Evolutionary conservation across 1,140 invertebrate genomes (phyloP).

Genomic region (Asobara japonica): DNA sequence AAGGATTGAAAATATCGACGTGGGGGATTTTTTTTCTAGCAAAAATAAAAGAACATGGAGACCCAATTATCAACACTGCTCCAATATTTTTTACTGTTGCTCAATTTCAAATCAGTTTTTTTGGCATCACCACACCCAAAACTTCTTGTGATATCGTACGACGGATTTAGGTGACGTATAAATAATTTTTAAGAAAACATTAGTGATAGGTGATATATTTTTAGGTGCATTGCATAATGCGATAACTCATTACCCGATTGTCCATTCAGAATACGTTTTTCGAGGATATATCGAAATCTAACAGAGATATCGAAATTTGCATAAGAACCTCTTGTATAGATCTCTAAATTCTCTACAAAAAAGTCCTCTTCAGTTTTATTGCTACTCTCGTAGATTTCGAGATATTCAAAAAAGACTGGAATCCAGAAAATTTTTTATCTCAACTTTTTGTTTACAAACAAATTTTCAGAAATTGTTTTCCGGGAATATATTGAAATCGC

Average conservation of each 20-base stretch:
- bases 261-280: background rate
- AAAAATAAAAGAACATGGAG: background rate
- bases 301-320: background rate
- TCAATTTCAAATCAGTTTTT: background rate
- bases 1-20: background rate
- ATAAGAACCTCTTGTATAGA: no score
- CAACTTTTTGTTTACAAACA: no score
- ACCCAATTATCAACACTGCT: background rate
- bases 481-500: no score
- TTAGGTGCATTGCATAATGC: background rate
- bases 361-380: no score
- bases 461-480: no score
- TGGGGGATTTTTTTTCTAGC: background rate
- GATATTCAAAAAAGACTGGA: no score
- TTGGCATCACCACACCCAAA: slow-evolving; percentile 55
- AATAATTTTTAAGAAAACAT: background rate
- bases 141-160: slow-evolving; percentile 74
- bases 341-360: no score
- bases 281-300: background rate
- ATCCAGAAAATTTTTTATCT: no score
- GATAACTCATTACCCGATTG: background rate
- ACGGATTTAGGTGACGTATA: slow-evolving; percentile 70
- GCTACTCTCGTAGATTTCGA: no score
- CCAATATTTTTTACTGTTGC: background rate
- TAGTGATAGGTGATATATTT: no score